Evolutionary conservation across 2,888 invertebrate genomes (phyloP), one percentile per base, ranked within the genome.

Genomic region (Aleiodes leptofemur): DNA sequence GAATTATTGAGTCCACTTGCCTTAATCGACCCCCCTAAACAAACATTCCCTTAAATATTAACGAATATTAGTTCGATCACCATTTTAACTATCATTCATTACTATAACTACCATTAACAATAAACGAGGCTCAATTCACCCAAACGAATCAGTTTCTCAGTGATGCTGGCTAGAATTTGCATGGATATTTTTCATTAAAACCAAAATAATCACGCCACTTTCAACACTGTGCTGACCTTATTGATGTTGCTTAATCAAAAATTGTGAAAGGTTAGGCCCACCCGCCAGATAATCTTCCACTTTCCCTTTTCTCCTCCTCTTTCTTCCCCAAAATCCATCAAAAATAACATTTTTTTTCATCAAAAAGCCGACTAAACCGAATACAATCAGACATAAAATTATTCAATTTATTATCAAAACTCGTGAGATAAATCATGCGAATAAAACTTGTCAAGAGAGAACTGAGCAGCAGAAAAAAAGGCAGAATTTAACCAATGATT

Each of bases 141-240:
- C 23, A 23, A 23, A 23, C 23, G 2, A 23, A 23, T 2, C 1
- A 23, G 23, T 38, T 38, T 7, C 38, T 38, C 8, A 7, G 38
- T 3, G 38, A 38, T 7, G 38, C 0, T 38, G 38, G 1, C 4
- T 34, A 34, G 34, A 34, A 34, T 34, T 34, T 34, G 34, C 1
- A 43, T 38, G 43, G 7, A 43, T 43, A 43, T 43, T 43, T 9
- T 43, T 43, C 23, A 23, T 23, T 34, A 6, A 34, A 11, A 7
- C 43, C 43, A 69, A 59, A 43, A 61, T 48, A 55, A 43, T 43
- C 55, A 56, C 55, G n/a, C 34, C 23, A 64, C 59, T 50, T 73
- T 83, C 83, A 83, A 86, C 86, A 86, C 86, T 86, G 81, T 82
- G 68, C 69, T 81, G 86, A 87, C 86, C 86, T 86, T 86, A 85